Conservation (phyloP, 2,888 invertebrate species). For the Drosophila anomelani region DNA sequence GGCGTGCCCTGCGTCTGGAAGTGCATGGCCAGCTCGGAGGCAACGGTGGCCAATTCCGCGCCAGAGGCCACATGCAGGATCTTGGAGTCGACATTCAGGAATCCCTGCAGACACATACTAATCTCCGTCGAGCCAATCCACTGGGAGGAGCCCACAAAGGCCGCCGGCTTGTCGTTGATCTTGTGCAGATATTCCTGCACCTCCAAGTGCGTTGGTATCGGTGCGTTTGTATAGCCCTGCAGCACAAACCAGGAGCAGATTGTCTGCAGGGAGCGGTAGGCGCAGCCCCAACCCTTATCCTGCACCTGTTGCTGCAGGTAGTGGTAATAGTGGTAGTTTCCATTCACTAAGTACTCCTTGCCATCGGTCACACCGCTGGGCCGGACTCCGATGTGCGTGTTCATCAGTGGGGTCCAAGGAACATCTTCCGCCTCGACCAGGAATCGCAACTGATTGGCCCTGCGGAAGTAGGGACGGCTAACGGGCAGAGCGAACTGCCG, state of each 20-base stretch:
- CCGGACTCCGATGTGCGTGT: slow-evolving; percentile 88
- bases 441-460: slow-evolving; percentile 88
- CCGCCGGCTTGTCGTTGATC: slow-evolving; percentile 95
- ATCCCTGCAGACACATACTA: slow-evolving; percentile 93
- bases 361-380: slow-evolving; percentile 85
- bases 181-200: slow-evolving; percentile 97
- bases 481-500: slow-evolving; percentile 88
- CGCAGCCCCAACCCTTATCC: slow-evolving; percentile 99
- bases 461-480: slow-evolving; percentile 90
- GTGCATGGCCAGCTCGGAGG: slow-evolving; percentile 93
- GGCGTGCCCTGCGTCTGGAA: slow-evolving; percentile 97
- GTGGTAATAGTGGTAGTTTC: slow-evolving; percentile 97
- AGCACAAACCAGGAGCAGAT: slow-evolving; percentile 97
- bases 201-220: slow-evolving; percentile 92
- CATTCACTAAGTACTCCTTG: slow-evolving; percentile 88
- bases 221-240: slow-evolving; percentile 91
- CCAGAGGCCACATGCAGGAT: slow-evolving; percentile 95
- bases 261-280: slow-evolving; percentile 98
- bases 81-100: slow-evolving; percentile 91
- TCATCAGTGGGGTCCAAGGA: slow-evolving; percentile 86
- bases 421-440: slow-evolving; percentile 83
- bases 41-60: slow-evolving; percentile 91
- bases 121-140: slow-evolving; percentile 99
- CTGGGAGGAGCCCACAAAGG: slow-evolving; percentile 95
- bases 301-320: slow-evolving; percentile 97